These are phyloP conservation scores for Macrophya annulata DNA, from an alignment of 2,888 invertebrate genomes.

Conservation along the genomic window DNA sequence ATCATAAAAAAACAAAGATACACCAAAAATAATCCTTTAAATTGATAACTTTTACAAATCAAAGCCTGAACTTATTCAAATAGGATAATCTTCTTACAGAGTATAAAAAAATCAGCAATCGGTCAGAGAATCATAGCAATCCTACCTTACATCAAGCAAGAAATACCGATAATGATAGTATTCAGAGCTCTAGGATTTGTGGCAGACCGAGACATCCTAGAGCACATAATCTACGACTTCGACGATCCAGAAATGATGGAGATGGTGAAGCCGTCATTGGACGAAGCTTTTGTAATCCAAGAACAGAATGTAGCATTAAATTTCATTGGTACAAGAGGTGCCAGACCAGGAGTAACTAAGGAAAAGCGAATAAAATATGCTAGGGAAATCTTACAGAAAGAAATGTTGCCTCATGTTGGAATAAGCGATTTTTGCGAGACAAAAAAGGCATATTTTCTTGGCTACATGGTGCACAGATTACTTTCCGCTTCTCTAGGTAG, in stretches of 20 bases:
- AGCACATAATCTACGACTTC: conserved; percentile 99
- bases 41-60: not conserved
- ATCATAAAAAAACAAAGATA: not conserved
- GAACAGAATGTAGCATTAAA: conserved; percentile 99
- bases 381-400: conserved; percentile 99
- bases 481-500: conserved; percentile 96
- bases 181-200: conserved; percentile 99
- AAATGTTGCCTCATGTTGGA: conserved; percentile 99
- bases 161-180: conserved; percentile 99
- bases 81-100: conserved; percentile 81
- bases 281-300: conserved; percentile 99
- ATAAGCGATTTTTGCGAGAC: conserved; percentile 99
- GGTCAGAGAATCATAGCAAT: conserved; percentile 99
- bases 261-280: conserved; percentile 99
- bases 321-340: conserved; percentile 99
- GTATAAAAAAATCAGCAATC: conserved; percentile 99
- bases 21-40: not conserved
- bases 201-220: conserved; percentile 98
- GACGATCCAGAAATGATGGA: conserved; percentile 99
- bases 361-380: conserved; percentile 99
- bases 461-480: conserved; percentile 99
- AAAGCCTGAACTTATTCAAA: not conserved
- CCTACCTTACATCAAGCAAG: conserved; percentile 99
- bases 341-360: conserved; percentile 98
- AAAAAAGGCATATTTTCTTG: conserved; percentile 98